These are phyloP conservation scores for Champsocephalus gunnari DNA, from an alignment of 2,797 vertebrate genomes.

Conservation along the genomic window DNA sequence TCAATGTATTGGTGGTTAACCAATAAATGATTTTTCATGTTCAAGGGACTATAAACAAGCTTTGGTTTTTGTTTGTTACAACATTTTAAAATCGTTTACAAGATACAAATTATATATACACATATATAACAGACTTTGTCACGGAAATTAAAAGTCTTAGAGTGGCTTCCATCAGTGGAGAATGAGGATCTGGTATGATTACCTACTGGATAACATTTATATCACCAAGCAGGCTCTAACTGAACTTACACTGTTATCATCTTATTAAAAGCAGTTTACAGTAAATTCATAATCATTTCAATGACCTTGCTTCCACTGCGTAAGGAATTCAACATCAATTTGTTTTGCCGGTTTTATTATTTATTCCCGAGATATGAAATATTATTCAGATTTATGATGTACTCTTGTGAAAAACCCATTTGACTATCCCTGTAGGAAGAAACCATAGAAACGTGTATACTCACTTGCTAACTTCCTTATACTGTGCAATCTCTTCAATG, in stretches of 20 bases:
- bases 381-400: neutral
- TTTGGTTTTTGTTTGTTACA: neutral
- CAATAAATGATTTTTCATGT: neutral
- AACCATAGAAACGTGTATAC: constrained; percentile 60
- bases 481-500: constrained; percentile 99
- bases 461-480: constrained; percentile 99
- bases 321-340: neutral
- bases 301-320: neutral
- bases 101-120: neutral
- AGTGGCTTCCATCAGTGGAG: neutral
- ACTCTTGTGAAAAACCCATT: neutral
- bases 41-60: too few relatives aligned
- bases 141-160: neutral
- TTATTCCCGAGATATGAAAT: neutral
- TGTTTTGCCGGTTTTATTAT: neutral
- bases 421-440: neutral
- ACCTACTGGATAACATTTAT: neutral
- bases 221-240: neutral
- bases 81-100: neutral
- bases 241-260: too few relatives aligned
- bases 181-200: neutral
- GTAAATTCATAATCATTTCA: neutral
- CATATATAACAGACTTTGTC: neutral
- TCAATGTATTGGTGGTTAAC: neutral
- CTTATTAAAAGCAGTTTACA: neutral